Evolutionary conservation across 2,888 invertebrate genomes (phyloP), one percentile per base, ranked within the genome.

Genomic region (Atrina japonica): DNA sequence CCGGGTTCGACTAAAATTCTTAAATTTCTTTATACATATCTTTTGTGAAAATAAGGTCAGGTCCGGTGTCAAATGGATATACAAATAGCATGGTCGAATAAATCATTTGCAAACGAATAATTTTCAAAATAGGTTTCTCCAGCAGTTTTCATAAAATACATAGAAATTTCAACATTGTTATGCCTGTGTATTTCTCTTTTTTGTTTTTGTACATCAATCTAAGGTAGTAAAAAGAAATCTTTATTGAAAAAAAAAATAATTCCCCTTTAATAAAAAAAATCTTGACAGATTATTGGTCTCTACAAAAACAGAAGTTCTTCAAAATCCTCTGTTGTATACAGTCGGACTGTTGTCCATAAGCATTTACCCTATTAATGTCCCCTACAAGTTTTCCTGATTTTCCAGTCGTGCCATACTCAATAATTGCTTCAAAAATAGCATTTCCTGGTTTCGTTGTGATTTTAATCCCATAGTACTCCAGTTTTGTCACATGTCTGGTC

Each of bases 391-490:
- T 21, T 9, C 25, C 16, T n/a, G n/a, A n/a, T 3, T 29, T 60
- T 30, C 16, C 47, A 16, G 60, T 18, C 35, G 78, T 66, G 40
- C 73, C 82, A 91, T 90, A 27, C 21, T 94, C 91, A 6, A 96
- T 92, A 0, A 96, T 95, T 0, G 94, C 95, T 90, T 97, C 96
- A 88, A 97, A 96, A 53, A 94, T 90, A 0, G 93, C 96, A 60
- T 91, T 92, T 3, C 95, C 94, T 0, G 96, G 96, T 52, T 86
- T 78, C 0, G 94, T 94, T 30, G 70, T 92, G 91, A 75, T 94
- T 86, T n/a, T 40, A n/a, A 60, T 27, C n/a, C 23, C 45, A 16
- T 45, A 58, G 2, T 9, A n/a, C 25, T 58, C 18, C 41, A 40
- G 21, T 40, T 18, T 35, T 18, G 18, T 53, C 18, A 14, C 21